Base-by-base conservation (phyloP, 2,797 vertebrate genomes). In the Hyperoplus immaculatus region DNA sequence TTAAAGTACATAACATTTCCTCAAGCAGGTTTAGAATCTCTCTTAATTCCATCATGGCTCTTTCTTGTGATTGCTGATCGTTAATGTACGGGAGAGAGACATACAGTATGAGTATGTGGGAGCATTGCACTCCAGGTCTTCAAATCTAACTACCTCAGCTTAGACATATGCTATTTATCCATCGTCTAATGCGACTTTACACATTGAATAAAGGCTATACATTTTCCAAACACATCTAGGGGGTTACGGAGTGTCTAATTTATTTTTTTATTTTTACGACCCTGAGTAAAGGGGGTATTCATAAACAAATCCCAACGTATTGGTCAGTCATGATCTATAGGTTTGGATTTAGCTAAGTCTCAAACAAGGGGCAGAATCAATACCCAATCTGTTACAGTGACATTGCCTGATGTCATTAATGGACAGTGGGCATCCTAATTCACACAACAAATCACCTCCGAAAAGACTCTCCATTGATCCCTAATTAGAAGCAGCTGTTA, bases 401-500 rank as follows among this genome's bases (percentile, higher is more conserved):
- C 88, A 87, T 86, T 82, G 87, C 77, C 84, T 87, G 85, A 90
- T 84, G 85, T 86, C 89, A 88, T 91, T 88, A 92, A 89, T 88
- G 87, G 89, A 90, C 83, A 88, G 81, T 78, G 84, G 87, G 81
- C 93, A 88, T 92, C 93, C 91, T 91, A 94, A 94, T 94, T 94
- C 94, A 92, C 93, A 89, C 91, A 94, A 95, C 94, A 94, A 96
- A 96, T 95, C 94, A 92, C 92, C 92, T 94, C 90, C 86, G 94
- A 94, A 29, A 93, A 90, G 91, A 90, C 82, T 84, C 87, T 91
- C 90, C 94, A 95, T 95, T 92, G 94, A 95, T 96, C 95, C 95
- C 93, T 95, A 95, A 93, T 95, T 94, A 94, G 93, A 91, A 94
- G 92, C 90, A 81, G 90, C 88, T 91, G 93, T 95, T 94, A 93